Base-by-base conservation (phyloP, 2,888 invertebrate genomes). In the Pseudoips prasinana region DNA sequence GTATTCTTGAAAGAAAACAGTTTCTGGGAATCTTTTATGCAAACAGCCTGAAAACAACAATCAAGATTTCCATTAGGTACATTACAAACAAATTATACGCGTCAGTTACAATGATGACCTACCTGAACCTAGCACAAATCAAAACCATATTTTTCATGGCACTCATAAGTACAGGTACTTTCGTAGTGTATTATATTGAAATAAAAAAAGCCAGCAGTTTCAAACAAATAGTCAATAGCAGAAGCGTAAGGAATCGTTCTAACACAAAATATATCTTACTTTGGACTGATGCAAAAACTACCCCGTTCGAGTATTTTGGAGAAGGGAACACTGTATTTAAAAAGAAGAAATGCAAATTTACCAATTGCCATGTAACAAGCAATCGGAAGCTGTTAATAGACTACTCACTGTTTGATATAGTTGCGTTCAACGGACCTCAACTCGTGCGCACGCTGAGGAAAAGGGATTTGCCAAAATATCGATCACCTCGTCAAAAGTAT, bases 301-400 rank as follows among this genome's bases (percentile, higher is more conserved):
- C 52, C 10, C 81, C 80, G 2, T 77, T 78, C 24, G 25, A 54
- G 7, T 73, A 73, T 36, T 68, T 83, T 4, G 71, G 62, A 1
- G 60, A 69, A 24, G 82, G 81, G 5, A 65, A 59, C 26, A 39
- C 46, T 11, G 38, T 68, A 2, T 84, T 85, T 38, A 35, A 56
- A 10, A 52, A 64, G 1, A 73, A 63, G 46, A 66, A 58, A 1
- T 85, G 84, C 40, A 30, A 57, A 29, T 76, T 62, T 48, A 60
- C 31, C 0, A 84, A 85, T 44, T 85, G 84, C 40, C 75, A 69
- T 30, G 69, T 84, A 2, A 82, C 82, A 1, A 59, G 55, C 7
- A 59, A 80, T 19, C 56, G 65, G 17, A 45, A 56, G 8, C 54
- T 55, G 28, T 54, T 75, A 8, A 55, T 54, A 9, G 61, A 65